These are phyloP conservation scores for Drosophila sordidula DNA, from an alignment of 2,888 invertebrate species.

Conservation along the genomic window DNA sequence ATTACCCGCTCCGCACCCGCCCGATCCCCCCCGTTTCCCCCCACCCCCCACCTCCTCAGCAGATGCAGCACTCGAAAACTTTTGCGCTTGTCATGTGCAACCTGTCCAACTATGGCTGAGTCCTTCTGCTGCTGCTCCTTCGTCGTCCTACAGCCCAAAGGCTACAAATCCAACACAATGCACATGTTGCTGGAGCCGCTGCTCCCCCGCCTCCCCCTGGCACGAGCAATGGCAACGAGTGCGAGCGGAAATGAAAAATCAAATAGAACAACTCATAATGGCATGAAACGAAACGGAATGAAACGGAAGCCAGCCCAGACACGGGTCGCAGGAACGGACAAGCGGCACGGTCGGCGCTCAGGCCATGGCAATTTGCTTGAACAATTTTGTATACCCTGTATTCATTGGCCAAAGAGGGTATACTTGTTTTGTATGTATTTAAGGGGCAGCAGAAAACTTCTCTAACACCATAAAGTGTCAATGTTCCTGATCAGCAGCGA, in stretches of 20 bases:
- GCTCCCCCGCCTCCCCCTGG: not conserved
- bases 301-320: constrained; percentile 13
- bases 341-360: constrained; percentile 8
- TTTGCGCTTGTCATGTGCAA: constrained; percentile 75
- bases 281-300: constrained; percentile 25
- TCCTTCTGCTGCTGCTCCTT: constrained; percentile 33
- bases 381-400: constrained; percentile 17
- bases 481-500: too few relatives aligned
- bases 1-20: constrained; percentile 49
- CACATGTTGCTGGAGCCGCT: constrained; percentile 55
- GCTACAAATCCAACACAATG: constrained; percentile 74
- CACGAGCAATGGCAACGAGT: constrained; percentile 31
- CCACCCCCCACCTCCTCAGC: not conserved
- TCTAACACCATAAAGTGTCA: too few relatives aligned
- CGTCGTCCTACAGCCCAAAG: constrained; percentile 63
- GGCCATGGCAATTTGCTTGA: constrained; percentile 60
- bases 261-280: constrained; percentile 73
- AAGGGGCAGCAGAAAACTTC: too few relatives aligned
- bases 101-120: constrained; percentile 69
- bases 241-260: constrained; percentile 73
- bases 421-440: not conserved
- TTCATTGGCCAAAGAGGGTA: not conserved
- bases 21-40: not conserved
- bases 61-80: constrained; percentile 66
- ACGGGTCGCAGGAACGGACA: constrained; percentile 14